Evolutionary conservation across 2,113 vertebrate species (phyloP).

Genomic region (Epinephelus lanceolatus): DNA sequence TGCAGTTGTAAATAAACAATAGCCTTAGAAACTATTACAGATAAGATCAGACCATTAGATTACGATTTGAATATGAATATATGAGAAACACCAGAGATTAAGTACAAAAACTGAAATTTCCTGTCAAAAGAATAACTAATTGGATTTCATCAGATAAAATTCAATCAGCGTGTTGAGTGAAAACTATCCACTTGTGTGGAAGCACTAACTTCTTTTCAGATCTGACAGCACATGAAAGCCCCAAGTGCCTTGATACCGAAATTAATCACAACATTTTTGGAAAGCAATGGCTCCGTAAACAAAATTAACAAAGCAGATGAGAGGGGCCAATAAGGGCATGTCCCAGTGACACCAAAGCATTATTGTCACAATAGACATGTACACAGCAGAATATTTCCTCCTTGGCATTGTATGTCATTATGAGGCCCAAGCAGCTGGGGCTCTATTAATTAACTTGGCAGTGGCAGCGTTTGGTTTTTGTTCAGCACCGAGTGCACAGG

Average conservation of each 20-base stretch:
- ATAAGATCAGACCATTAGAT: neutral
- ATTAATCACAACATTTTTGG: conserved; percentile 70
- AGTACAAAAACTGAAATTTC: conserved; percentile 6
- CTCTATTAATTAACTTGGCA: conserved; percentile 86
- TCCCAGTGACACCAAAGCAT: conserved; percentile 70
- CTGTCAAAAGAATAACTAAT: conserved; percentile 17
- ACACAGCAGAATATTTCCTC: conserved; percentile 61
- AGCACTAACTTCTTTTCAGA: conserved; percentile 46
- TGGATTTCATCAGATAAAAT: conserved; percentile 23
- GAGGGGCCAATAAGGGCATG: conserved; percentile 54
- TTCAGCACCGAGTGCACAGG: conserved; percentile 65
- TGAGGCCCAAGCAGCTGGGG: conserved; percentile 77
- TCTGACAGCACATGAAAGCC: conserved; percentile 36
- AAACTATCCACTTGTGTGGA: conserved; percentile 34
- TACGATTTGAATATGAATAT: neutral
- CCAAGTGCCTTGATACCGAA: conserved; percentile 52
- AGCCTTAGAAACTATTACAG: neutral
- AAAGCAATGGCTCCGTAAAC: conserved; percentile 61
- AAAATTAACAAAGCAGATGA: conserved; percentile 74
- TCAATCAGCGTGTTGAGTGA: conserved; percentile 7
- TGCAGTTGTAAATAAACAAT: neutral
- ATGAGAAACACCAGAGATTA: neutral
- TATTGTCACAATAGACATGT: conserved; percentile 68
- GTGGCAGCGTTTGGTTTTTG: conserved; percentile 77
- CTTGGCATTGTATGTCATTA: conserved; percentile 60